A percentile compares a stretch with the other conserved stretches of the same genome.
Conservation (phyloP, 2,888 invertebrate genomes). For the Atethmia centrago region DNA sequence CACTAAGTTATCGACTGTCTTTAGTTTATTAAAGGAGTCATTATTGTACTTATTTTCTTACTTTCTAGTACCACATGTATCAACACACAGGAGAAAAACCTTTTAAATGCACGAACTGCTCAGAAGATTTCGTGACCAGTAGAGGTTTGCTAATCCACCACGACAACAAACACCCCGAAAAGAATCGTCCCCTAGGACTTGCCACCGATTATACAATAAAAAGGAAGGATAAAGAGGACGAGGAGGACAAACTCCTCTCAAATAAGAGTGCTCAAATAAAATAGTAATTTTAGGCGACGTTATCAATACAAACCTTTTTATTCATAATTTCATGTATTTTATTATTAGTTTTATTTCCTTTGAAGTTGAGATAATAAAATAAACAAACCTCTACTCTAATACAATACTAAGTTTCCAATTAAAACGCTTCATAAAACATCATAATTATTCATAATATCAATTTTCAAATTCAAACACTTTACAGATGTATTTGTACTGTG, state of each 20-base stretch:
- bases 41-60: constrained; percentile 18
- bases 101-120: constrained; percentile 95
- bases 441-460: too few relatives aligned
- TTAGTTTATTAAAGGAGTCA: too few relatives aligned
- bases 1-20: background rate
- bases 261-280: constrained; percentile 73
- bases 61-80: constrained; percentile 86
- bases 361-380: background rate
- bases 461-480: too few relatives aligned
- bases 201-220: constrained; percentile 21
- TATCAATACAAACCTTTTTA: constrained; percentile 33
- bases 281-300: background rate
- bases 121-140: constrained; percentile 81
- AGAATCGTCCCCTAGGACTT: constrained; percentile 77
- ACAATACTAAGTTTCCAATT: background rate
- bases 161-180: constrained; percentile 77
- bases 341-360: background rate
- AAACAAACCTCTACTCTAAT: background rate
- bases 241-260: constrained; percentile 59
- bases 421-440: too few relatives aligned
- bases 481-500: too few relatives aligned
- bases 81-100: constrained; percentile 97
- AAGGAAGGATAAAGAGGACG: background rate
- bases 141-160: constrained; percentile 83
- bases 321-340: background rate